Base-by-base conservation (phyloP, 2,888 invertebrate species). In the Agrochola circellaris region DNA sequence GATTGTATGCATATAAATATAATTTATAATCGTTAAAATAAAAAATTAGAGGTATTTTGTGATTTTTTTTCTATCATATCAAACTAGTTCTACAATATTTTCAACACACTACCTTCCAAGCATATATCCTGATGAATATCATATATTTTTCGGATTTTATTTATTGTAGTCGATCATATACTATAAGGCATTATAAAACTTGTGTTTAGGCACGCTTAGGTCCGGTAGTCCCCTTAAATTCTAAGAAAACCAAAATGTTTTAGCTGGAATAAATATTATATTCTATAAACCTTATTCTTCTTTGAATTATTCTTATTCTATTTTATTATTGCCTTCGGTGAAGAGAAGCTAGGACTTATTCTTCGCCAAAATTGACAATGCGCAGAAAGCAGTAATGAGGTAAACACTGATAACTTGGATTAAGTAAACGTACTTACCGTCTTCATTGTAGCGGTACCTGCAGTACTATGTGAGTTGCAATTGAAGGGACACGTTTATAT, bases 361-460 rank as follows among this genome's bases (percentile, higher is more conserved):
- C 9, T 69, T 69, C 23, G 17, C 4, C 2, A 30, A 38, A 68
- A 42, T 17, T 17, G 20, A 34, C 15, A 58, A 9, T 17, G 9
- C 20, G 9, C 15, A 15, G 38, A 51, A 73, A 48, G 5, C 23
- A 45, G 30, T 30, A 58, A 30, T 56, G 26, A 30, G 23, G 2
- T 23, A 30, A 66, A 70, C n/a, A n/a, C 11, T 30, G 7, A 34
- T 60, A 20, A 13, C 51, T 54, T 0, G n/a, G 7, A 34, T 20
- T 34, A 68, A 45, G 45, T 45, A 62, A 68, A 56, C 4, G 62
- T 20, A 64, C 54, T 91, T 85, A 91, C 91, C 72, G 88, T 87
- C 87, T 91, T 91, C 91, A 91, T 91, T 70, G 85, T 88, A 75
- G 83, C 75, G 69, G 67, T 72, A 79, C 71, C 87, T 77, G 83